Conservation (phyloP, 2,888 invertebrate species). For the Allolobophora icterica region DNA sequence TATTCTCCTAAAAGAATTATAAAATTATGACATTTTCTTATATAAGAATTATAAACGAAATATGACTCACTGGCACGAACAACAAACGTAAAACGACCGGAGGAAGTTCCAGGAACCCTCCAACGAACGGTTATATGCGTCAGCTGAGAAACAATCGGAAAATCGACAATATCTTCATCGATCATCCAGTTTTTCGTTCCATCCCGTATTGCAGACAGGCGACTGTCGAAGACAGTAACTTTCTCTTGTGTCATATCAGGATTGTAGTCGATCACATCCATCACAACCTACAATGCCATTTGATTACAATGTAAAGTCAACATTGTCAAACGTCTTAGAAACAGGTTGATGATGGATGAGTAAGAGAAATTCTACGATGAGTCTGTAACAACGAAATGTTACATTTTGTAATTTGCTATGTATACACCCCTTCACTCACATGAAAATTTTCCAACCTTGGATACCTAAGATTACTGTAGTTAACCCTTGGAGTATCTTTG, state of each 20-base stretch:
- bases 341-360: background rate
- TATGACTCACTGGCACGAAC: slow-evolving; percentile 56
- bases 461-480: no score
- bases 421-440: no score
- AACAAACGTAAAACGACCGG: slow-evolving; percentile 61
- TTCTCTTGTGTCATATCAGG: slow-evolving; percentile 58
- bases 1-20: background rate
- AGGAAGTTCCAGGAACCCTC: slow-evolving; percentile 54
- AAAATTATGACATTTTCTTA: background rate
- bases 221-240: slow-evolving; percentile 56
- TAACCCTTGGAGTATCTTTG: no score
- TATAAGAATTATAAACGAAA: no score
- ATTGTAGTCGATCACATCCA: slow-evolving; percentile 62
- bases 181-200: slow-evolving; percentile 44
- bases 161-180: slow-evolving; percentile 82
- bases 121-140: slow-evolving; percentile 60
- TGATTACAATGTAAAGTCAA: background rate
- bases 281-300: slow-evolving; percentile 47
- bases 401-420: background rate
- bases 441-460: no score
- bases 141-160: slow-evolving; percentile 82
- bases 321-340: background rate
- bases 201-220: slow-evolving; percentile 20
- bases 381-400: background rate
- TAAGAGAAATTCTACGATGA: background rate